Percentiles rank a stretch among this genome's conserved stretches.
phyloP scores from a whole-genome alignment of 2,888 invertebrate species.

The Nymphalis urticae region DNA sequence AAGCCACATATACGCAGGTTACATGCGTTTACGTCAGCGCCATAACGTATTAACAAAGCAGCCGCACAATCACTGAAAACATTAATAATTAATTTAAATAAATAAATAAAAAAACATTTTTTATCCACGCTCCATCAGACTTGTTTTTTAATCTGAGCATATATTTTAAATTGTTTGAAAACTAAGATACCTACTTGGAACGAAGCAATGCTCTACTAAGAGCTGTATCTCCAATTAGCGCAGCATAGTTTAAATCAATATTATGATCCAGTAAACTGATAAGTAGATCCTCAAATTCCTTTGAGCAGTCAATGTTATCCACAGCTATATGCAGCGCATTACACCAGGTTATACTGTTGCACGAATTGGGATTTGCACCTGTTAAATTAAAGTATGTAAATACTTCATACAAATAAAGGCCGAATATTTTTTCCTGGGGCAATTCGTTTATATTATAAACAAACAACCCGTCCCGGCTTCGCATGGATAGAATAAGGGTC shows the following conservation, averaged over 20 bases:
- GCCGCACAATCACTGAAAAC: slow-evolving; percentile 77
- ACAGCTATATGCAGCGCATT: slow-evolving; percentile 84
- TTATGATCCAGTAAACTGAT: slow-evolving; percentile 68
- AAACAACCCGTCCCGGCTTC: no score
- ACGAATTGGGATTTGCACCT: slow-evolving; percentile 81
- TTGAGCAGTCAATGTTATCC: slow-evolving; percentile 74
- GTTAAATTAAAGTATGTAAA: slow-evolving; percentile 27
- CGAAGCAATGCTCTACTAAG: slow-evolving; percentile 76
- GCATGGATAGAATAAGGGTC: no score
- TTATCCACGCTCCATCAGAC: no score
- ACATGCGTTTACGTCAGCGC: slow-evolving; percentile 83
- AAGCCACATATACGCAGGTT: slow-evolving; percentile 79
- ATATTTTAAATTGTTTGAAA: neutral
- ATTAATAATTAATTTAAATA: slow-evolving; percentile 12
- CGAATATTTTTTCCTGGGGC: no score
- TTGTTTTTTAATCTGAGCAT: no score
- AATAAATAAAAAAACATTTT: no score
- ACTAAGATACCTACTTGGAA: slow-evolving; percentile 60
- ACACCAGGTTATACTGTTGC: slow-evolving; percentile 78
- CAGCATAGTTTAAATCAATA: slow-evolving; percentile 70
- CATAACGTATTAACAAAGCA: slow-evolving; percentile 81
- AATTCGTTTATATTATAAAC: no score
- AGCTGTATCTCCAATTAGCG: slow-evolving; percentile 77
- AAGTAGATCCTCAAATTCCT: slow-evolving; percentile 79
- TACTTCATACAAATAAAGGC: no score